Percentiles rank a stretch among this genome's conserved stretches.
phyloP scores from a whole-genome alignment of 2,797 vertebrate species.

The Valencia hispanica region DNA sequence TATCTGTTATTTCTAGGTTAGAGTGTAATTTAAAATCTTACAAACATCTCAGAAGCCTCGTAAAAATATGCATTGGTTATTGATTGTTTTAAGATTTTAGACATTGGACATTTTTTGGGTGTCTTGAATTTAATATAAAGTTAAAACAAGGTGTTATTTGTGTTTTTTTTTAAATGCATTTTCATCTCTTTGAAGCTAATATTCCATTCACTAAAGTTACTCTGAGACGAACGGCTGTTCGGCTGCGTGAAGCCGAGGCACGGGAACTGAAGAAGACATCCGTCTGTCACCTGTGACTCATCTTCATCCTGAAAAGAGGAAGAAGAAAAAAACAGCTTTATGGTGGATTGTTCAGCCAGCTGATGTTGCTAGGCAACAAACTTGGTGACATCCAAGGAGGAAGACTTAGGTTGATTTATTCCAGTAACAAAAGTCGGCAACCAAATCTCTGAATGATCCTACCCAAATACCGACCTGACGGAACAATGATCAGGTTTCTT shows the following conservation, averaged over 20 bases:
- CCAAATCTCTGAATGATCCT: conserved; percentile 25
- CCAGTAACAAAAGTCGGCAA: conserved; percentile 26
- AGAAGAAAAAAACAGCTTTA: conserved; percentile 28
- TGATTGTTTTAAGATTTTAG: background rate
- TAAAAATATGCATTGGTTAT: background rate
- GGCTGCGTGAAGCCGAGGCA: background rate
- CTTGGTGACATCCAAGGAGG: conserved; percentile 40
- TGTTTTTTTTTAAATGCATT: background rate
- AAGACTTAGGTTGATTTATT: conserved; percentile 16
- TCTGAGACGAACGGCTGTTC: background rate
- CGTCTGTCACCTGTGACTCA: conserved; percentile 48
- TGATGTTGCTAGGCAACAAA: conserved; percentile 64
- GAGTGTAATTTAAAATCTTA: background rate
- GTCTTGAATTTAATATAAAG: background rate
- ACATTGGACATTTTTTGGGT: background rate
- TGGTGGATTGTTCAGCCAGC: conserved; percentile 44
- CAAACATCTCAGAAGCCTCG: background rate
- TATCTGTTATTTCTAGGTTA: background rate
- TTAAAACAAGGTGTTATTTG: background rate
- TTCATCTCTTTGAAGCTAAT: background rate
- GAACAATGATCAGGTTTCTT: conserved; percentile 3
- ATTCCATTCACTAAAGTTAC: background rate
- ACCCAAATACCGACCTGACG: conserved; percentile 28
- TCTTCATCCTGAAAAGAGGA: conserved; percentile 30
- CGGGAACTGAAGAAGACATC: conserved; percentile 21